Base-by-base conservation (phyloP, 64 coral and sea anemone genomes). In the Stichodactyla helianthus region DNA sequence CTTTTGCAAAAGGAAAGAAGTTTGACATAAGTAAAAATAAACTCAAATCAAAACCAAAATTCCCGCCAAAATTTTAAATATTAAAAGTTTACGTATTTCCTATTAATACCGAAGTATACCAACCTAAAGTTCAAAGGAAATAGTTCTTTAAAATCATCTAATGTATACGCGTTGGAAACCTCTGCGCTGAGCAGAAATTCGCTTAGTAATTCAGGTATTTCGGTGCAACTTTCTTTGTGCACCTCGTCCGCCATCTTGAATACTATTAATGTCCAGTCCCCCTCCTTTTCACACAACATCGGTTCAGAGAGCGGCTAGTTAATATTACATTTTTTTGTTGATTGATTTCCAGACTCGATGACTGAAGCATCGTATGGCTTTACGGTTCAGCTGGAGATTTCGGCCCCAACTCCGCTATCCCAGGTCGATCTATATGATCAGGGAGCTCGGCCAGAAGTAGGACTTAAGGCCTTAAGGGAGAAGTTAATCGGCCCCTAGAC, bases 61-160 rank as follows among this genome's bases (percentile, higher is more conserved):
- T 74, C 68, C 68, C 68, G 68, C 68, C 68, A 74, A 74, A 35
- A 26, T 1, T 14, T 74, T 6, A 35, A 8, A 65, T 65, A 23
- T n/a, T n/a, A 65, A 18, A 5, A 65, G 62, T 31, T 9, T 0
- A 31, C 4, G n/a, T 74, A 4, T 74, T 26, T 31, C 68, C 55
- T 58, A 11, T 58, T 44, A 44, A 3, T 44, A 15, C 0, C 55
- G 9, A 58, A 58, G 9, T 11, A 74, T 10, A 31, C 68, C 17
- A 6, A 89, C 88, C 82, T 82, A 55, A 83, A 84, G 31, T 84
- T 89, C 68, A 68, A 76, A 3, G 88, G 88, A 84, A 89, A 89
- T 1, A 84, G 17, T 16, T 76, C 62, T 84, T 84, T 89, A 26
- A 89, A 89, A 77, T 89, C 81, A 11, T 89, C 88, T 35, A 89